Conservation (phyloP, 2,888 invertebrate species). For the Pammene aurita region DNA sequence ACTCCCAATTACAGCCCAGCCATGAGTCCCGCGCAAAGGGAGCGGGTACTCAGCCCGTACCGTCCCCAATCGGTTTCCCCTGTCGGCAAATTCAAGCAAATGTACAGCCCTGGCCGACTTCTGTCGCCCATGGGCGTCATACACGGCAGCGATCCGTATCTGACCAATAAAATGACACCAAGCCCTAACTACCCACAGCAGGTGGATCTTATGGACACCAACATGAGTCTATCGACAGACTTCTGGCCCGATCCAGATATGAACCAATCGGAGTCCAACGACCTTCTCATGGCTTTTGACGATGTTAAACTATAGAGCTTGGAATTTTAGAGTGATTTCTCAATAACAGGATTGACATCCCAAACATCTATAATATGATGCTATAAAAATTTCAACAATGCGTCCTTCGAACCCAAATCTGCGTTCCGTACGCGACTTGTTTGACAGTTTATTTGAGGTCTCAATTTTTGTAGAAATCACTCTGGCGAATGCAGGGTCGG, state of each 20-base stretch:
- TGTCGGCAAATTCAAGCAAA: constrained; percentile 62
- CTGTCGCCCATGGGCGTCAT: constrained; percentile 63
- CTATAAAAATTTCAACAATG: constrained; percentile 15
- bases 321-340: constrained; percentile 58
- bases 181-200: constrained; percentile 67
- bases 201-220: constrained; percentile 64
- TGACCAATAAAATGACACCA: constrained; percentile 71
- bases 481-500: constrained; percentile 66
- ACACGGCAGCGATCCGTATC: constrained; percentile 71
- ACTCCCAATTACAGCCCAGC: constrained; percentile 66
- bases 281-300: constrained; percentile 71
- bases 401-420: constrained; percentile 44
- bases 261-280: constrained; percentile 63
- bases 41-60: constrained; percentile 69
- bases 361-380: constrained; percentile 12
- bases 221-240: constrained; percentile 61
- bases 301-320: constrained; percentile 68
- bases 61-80: constrained; percentile 72
- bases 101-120: constrained; percentile 64
- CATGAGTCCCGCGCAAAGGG: constrained; percentile 69
- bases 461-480: constrained; percentile 64
- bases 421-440: constrained; percentile 53
- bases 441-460: constrained; percentile 47
- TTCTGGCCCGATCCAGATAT: constrained; percentile 73
- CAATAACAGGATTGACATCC: neutral